Evolutionary conservation across 2,797 vertebrate genomes (phyloP), one percentile per base, ranked within the genome.

Genomic region (Mastacembelus armatus): DNA sequence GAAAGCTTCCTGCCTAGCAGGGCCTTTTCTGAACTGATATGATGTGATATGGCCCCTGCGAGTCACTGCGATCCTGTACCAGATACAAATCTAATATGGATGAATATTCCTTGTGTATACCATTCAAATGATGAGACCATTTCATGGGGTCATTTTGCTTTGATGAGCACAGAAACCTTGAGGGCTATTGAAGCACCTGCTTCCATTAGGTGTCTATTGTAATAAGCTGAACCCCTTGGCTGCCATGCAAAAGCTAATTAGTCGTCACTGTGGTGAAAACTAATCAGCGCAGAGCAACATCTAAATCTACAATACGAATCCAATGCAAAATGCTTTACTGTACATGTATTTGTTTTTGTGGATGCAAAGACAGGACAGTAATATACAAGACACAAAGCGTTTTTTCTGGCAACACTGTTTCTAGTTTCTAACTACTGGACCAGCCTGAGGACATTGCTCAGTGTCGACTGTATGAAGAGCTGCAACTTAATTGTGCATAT

Each of bases 181-280:
- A 60, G 58, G 36, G 50, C 54, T 32, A 45, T 2, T 21, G 42
- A 49, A 67, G 57, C 62, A 68, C 45, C 59, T 50, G 61, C 66
- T 77, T 56, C 43, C 40, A 52, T 76, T 2, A 55, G 61, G 33
- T 7, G 7, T 48, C 40, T 30, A 40, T 44, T 74, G 39, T 61
- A 26, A 45, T 27, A 43, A 72, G 39, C 27, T 18, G 24, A 47
- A 64, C 29, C 45, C 48, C 40, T 11, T n/a, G 42, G 49, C 73
- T 45, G 51, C 32, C 47, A 60, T 0, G 27, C 39, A 45, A 62
- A 81, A 50, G 59, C 44, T 81, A 83, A 85, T 85, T 75, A 81
- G 61, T 30, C 40, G 62, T 71, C 64, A 74, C 49, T 63, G 61
- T 7, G 35, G 40, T 35, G 19, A 66, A 36, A 45, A n/a, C 54